Percentiles rank a stretch among this genome's conserved stretches.
Conservation (phyloP, 2,888 invertebrate genomes). For the Oxyteleia sp. region DNA sequence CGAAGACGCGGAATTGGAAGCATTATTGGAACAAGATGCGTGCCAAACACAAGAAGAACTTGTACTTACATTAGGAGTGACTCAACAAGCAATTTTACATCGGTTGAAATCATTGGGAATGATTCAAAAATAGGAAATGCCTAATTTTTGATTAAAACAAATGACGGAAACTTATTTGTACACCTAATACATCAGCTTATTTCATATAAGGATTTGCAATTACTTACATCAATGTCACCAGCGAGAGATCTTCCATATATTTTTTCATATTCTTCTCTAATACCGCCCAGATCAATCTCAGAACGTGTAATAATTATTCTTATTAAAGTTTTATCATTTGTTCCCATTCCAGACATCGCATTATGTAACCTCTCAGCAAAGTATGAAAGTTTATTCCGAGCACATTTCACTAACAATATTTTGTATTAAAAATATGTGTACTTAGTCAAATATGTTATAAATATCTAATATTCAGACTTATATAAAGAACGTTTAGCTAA, state of each 20-base stretch:
- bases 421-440: background rate
- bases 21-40: too few relatives aligned
- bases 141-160: too few relatives aligned
- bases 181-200: too few relatives aligned
- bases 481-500: slow-evolving; percentile 1
- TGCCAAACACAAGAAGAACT: too few relatives aligned
- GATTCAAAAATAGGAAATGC: too few relatives aligned
- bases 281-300: slow-evolving; percentile 95
- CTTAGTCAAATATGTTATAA: background rate
- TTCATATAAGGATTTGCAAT: background rate
- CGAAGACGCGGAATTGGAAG: too few relatives aligned
- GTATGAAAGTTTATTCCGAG: slow-evolving; percentile 93
- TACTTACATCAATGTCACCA: slow-evolving; percentile 93
- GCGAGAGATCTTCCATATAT: slow-evolving; percentile 93
- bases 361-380: slow-evolving; percentile 95
- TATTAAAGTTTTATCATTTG: slow-evolving; percentile 95
- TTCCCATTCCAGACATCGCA: slow-evolving; percentile 96
- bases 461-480: background rate
- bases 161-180: too few relatives aligned
- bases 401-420: slow-evolving; percentile 90
- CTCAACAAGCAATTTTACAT: too few relatives aligned
- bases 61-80: too few relatives aligned
- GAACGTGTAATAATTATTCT: slow-evolving; percentile 94
- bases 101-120: too few relatives aligned
- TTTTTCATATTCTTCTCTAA: slow-evolving; percentile 93